Conservation (phyloP, 2,888 invertebrate species). For the Heteropelma amictum region DNA sequence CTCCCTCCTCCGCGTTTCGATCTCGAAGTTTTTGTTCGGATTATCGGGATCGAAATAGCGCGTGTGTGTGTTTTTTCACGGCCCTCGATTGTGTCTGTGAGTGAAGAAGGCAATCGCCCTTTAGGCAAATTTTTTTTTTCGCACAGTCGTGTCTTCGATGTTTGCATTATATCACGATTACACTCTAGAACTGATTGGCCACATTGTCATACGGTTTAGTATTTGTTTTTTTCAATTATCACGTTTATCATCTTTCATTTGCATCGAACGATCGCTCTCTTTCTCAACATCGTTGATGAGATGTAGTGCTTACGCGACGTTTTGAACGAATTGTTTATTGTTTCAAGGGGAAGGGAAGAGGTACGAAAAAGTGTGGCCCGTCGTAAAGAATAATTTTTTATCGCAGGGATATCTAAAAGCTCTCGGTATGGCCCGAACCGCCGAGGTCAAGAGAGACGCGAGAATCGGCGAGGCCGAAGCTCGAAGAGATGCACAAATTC, state of each 20-base stretch:
- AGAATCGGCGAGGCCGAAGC: slow-evolving; percentile 98
- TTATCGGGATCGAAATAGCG: slow-evolving; percentile 40
- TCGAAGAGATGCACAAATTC: slow-evolving; percentile 92
- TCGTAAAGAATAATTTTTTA: neutral
- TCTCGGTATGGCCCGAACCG: slow-evolving; percentile 95
- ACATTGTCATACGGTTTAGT: neutral
- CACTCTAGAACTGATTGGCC: slow-evolving; percentile 6
- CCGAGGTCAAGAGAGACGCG: slow-evolving; percentile 96
- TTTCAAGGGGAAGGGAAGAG: neutral
- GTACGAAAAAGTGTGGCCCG: too few relatives aligned
- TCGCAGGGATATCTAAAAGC: slow-evolving; percentile 93
- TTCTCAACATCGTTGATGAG: slow-evolving; percentile 23
- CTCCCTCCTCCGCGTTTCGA: slow-evolving; percentile 41
- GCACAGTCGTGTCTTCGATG: neutral
- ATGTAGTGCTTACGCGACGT: slow-evolving; percentile 40
- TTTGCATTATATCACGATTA: neutral
- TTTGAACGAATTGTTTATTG: slow-evolving; percentile 1
- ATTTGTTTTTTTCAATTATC: neutral
- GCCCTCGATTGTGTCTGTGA: neutral
- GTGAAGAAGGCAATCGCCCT: neutral
- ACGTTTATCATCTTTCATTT: slow-evolving; percentile 6
- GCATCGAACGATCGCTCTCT: slow-evolving; percentile 23
- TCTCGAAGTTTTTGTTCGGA: slow-evolving; percentile 32
- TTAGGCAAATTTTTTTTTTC: neutral
- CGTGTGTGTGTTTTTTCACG: slow-evolving; percentile 14